phyloP scores from a whole-genome alignment of 2,113 vertebrate genomes.

The Brachirus orientalis region DNA sequence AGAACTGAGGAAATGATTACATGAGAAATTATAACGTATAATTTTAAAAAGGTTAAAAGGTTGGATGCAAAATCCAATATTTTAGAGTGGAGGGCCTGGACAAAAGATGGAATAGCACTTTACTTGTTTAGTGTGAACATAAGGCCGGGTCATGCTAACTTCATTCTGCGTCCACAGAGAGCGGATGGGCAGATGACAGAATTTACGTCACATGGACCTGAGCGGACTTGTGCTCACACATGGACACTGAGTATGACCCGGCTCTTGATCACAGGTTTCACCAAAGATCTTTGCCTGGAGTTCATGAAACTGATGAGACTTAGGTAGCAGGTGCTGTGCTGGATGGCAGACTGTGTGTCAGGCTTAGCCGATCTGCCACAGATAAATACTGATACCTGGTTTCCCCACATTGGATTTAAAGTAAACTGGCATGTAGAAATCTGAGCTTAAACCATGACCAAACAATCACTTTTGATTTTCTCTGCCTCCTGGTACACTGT shows the following conservation, averaged over 20 bases:
- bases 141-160: no score
- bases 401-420: slow-evolving; percentile 36
- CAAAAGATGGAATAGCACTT: no score
- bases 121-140: no score
- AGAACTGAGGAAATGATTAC: no score
- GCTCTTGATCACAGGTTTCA: not conserved
- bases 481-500: slow-evolving; percentile 15
- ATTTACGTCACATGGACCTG: not conserved
- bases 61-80: no score
- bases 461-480: slow-evolving; percentile 16
- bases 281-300: not conserved
- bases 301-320: slow-evolving; percentile 5
- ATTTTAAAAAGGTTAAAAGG: no score
- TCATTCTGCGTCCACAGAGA: no score
- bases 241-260: no score
- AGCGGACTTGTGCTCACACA: not conserved
- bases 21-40: no score
- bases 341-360: slow-evolving; percentile 1
- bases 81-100: no score
- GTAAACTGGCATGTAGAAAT: slow-evolving; percentile 34
- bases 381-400: slow-evolving; percentile 23
- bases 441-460: slow-evolving; percentile 45
- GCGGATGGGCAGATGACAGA: no score
- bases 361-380: slow-evolving; percentile 11
- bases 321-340: not conserved